Conservation (phyloP, 2,113 vertebrate genomes). For the Vimba vimba region DNA sequence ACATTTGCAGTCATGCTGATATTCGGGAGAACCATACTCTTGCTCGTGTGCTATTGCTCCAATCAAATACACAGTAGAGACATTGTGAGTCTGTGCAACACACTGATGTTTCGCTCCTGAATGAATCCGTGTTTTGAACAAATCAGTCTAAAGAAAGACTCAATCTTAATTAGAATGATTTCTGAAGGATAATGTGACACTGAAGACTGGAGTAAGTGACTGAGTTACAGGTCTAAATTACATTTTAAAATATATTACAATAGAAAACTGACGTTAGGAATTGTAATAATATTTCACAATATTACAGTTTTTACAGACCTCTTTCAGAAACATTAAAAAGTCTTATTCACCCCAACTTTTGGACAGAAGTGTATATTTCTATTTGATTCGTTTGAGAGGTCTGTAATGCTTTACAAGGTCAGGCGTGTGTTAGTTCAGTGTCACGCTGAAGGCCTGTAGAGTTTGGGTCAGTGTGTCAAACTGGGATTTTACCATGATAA, state of each 20-base stretch:
- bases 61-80: no score
- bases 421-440: neutral
- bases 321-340: no score
- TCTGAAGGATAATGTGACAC: neutral
- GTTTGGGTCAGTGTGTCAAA: conserved; percentile 14
- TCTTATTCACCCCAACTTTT: neutral
- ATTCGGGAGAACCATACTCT: no score
- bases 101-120: no score
- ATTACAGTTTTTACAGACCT: neutral
- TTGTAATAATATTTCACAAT: neutral
- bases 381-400: neutral
- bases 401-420: neutral
- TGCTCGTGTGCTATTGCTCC: no score
- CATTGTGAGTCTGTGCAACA: no score
- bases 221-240: neutral
- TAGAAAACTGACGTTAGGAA: neutral
- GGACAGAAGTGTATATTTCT: neutral
- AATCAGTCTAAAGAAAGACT: no score
- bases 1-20: no score
- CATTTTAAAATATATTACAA: neutral
- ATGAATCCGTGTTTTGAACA: no score
- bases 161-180: no score
- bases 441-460: neutral
- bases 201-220: no score
- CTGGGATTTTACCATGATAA: neutral